Evolutionary conservation across 2,113 vertebrate species (phyloP).

Genomic region (Rhea pennata): DNA sequence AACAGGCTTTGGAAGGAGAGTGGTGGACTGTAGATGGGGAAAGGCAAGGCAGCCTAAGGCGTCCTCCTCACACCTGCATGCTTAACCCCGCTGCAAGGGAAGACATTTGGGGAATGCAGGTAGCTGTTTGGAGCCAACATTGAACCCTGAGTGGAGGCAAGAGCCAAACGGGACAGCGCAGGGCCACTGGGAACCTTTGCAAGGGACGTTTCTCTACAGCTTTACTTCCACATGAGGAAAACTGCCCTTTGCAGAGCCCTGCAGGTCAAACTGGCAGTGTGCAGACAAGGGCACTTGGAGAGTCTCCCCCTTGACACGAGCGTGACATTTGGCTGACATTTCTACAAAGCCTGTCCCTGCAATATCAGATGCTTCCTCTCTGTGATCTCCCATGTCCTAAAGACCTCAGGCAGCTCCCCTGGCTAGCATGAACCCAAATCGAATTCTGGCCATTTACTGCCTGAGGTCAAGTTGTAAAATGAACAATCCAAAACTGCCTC

Average conservation of each 20-base stretch:
- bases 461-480: slow-evolving; percentile 33
- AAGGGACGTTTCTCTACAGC: background rate
- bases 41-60: background rate
- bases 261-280: background rate
- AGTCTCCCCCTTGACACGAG: background rate
- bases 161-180: background rate
- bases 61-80: background rate
- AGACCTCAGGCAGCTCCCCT: background rate
- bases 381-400: background rate
- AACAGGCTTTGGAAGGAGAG: background rate
- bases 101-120: background rate
- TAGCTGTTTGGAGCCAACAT: background rate
- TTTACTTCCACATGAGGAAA: background rate
- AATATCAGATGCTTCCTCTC: background rate
- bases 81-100: background rate
- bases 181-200: background rate
- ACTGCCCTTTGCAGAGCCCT: background rate
- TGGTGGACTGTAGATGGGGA: fast-evolving
- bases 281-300: background rate
- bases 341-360: slow-evolving; percentile 1
- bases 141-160: background rate
- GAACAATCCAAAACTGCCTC: background rate
- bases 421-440: background rate
- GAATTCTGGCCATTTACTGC: background rate
- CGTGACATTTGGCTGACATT: background rate